Conservation (phyloP, 2,113 vertebrate species). For the Rhinolophus sinicus region DNA sequence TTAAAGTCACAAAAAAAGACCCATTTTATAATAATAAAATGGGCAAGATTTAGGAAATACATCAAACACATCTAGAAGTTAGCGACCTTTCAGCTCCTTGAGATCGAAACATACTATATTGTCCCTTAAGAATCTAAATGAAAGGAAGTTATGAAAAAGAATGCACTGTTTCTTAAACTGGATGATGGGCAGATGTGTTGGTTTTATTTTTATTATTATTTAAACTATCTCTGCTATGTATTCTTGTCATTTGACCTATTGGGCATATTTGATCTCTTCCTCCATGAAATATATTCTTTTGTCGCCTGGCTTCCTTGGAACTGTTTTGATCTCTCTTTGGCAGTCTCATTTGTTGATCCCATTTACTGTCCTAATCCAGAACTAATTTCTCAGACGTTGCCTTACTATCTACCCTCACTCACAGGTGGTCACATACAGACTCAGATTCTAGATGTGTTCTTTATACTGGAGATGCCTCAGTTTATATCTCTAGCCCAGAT, state of each 20-base stretch:
- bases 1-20: background rate
- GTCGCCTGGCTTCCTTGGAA: background rate
- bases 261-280: background rate
- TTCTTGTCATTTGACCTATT: background rate
- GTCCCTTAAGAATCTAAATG: background rate
- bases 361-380: background rate
- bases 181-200: background rate
- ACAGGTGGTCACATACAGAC: background rate
- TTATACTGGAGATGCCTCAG: rapidly evolving
- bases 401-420: background rate
- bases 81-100: background rate
- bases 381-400: background rate
- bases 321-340: background rate
- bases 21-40: background rate
- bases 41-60: background rate
- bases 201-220: background rate
- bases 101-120: background rate
- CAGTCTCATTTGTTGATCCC: background rate
- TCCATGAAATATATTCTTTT: background rate
- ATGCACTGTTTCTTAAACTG: background rate
- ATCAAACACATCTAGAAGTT: background rate
- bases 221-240: background rate
- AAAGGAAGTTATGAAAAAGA: background rate
- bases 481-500: background rate
- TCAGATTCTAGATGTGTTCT: background rate